Conservation (phyloP, 2,113 vertebrate genomes). For the Hassar affinis region DNA sequence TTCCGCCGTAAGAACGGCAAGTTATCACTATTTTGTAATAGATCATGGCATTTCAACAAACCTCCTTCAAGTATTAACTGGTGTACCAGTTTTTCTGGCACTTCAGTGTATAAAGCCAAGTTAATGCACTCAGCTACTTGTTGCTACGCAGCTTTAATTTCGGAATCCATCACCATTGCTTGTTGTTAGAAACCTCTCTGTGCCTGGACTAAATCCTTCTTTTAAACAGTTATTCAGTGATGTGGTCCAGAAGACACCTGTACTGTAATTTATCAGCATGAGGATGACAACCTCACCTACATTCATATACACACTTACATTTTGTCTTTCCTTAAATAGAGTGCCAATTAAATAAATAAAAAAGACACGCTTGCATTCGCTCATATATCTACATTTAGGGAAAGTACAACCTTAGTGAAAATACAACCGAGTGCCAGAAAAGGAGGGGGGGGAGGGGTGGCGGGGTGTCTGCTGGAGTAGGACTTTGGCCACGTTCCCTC, state of each 20-base stretch:
- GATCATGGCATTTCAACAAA: too few species aligned
- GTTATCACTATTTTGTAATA: too few species aligned
- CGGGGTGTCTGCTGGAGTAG: slow-evolving; percentile 61
- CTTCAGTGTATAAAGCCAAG: too few species aligned
- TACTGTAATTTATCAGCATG: not conserved
- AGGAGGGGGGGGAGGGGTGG: slow-evolving; percentile 19
- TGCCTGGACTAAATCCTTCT: not conserved
- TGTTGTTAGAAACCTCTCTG: not conserved
- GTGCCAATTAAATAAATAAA: not conserved
- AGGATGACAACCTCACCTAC: not conserved
- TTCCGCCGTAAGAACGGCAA: too few species aligned
- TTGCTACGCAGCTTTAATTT: not conserved
- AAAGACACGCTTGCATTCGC: not conserved
- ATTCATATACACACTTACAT: slow-evolving; percentile 11
- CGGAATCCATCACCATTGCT: not conserved
- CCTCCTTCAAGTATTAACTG: too few species aligned
- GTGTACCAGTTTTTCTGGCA: too few species aligned
- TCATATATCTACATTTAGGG: slow-evolving; percentile 28
- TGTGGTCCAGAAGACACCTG: not conserved
- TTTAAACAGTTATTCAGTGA: not conserved
- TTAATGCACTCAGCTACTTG: not conserved
- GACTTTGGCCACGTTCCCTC: slow-evolving; percentile 69
- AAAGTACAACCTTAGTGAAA: slow-evolving; percentile 43
- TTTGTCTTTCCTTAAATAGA: slow-evolving; percentile 12
- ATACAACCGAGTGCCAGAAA: slow-evolving; percentile 58